A percentile compares a stretch with the other conserved stretches of the same genome.
Conservation (phyloP, 2,888 invertebrate species). For the Diarsia brunnea region DNA sequence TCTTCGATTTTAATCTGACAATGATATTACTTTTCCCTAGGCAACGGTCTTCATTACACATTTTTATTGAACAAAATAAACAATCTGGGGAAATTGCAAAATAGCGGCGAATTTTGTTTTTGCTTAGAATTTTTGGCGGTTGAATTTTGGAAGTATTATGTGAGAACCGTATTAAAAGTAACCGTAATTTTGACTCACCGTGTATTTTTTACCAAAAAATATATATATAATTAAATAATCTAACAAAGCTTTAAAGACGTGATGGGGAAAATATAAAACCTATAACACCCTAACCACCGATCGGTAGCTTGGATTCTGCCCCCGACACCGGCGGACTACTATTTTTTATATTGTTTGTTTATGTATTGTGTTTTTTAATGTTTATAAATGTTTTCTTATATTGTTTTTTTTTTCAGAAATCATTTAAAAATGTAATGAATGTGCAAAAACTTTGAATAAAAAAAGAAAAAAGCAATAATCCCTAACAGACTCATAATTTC, state of each 20-base stretch:
- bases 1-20: conserved; percentile 63
- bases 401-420: too few relatives aligned
- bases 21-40: conserved; percentile 55
- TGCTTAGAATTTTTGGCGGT: not conserved
- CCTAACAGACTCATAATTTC: not conserved
- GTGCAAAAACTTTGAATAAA: too few relatives aligned
- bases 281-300: not conserved
- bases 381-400: too few relatives aligned
- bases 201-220: not conserved
- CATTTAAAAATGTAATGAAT: too few relatives aligned
- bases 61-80: conserved; percentile 57
- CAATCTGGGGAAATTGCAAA: conserved; percentile 36
- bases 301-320: not conserved
- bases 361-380: too few relatives aligned
- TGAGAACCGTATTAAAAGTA: not conserved
- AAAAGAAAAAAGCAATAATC: not conserved
- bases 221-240: not conserved
- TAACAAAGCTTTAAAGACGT: not conserved
- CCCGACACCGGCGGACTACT: not conserved
- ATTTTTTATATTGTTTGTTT: too few relatives aligned
- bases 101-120: conserved; percentile 2
- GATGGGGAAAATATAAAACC: not conserved
- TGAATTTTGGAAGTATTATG: not conserved
- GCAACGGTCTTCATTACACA: conserved; percentile 57
- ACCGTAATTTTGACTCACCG: not conserved